phyloP scores from a whole-genome alignment of 1,140 invertebrate species.

The Hycleus cichorii region DNA sequence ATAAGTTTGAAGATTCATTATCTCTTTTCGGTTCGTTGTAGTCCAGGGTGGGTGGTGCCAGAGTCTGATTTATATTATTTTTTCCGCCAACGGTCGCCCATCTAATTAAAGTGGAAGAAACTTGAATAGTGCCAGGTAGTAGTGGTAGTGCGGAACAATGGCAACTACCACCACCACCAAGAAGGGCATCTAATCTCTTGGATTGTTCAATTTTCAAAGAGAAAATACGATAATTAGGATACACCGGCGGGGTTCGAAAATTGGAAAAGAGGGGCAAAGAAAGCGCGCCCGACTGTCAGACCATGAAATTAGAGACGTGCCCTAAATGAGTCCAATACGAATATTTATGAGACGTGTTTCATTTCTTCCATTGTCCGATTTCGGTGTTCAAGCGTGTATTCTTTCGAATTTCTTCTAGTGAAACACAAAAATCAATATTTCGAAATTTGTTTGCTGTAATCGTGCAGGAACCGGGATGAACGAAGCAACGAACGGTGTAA shows the following conservation, averaged over 20 bases:
- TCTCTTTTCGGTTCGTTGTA: too few species aligned
- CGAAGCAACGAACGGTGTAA: too few species aligned
- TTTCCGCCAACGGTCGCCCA: too few species aligned
- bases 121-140: slow-evolving; percentile 8
- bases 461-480: too few species aligned
- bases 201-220: slow-evolving; percentile 24
- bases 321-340: slow-evolving; percentile 26
- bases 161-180: not conserved
- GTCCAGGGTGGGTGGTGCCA: too few species aligned
- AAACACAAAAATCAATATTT: too few species aligned
- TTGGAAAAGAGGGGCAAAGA: slow-evolving; percentile 29
- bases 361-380: too few species aligned
- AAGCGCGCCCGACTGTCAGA: slow-evolving; percentile 28
- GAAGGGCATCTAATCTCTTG: slow-evolving; percentile 18
- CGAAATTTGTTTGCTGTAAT: too few species aligned
- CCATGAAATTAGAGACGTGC: slow-evolving; percentile 36
- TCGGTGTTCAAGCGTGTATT: too few species aligned
- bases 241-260: slow-evolving; percentile 19
- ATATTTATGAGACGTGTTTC: slow-evolving; percentile 20
- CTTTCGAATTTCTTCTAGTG: too few species aligned
- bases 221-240: slow-evolving; percentile 36
- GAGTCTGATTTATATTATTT: too few species aligned
- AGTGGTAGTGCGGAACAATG: slow-evolving; percentile 4
- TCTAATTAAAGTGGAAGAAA: slow-evolving; percentile 8
- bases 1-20: too few species aligned